A percentile compares a stretch with the other conserved stretches of the same genome.
These are phyloP conservation scores for Rachycentron canadum DNA, from an alignment of 2,797 vertebrate genomes.

Conservation along the genomic window DNA sequence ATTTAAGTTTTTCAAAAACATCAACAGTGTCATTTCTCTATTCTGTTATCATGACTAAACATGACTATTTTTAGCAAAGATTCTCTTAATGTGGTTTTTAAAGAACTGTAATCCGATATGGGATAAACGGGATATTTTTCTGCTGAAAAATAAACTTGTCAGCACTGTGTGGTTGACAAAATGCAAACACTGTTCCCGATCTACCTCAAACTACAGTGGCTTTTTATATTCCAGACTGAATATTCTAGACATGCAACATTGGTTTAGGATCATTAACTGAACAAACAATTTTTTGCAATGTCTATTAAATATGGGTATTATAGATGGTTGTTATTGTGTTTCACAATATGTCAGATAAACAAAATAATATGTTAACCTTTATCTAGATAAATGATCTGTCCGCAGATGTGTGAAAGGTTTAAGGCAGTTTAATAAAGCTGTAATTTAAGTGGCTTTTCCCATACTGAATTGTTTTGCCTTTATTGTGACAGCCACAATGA, in stretches of 20 bases:
- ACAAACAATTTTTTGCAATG: conserved; percentile 4
- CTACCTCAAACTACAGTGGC: neutral
- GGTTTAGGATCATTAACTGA: conserved; percentile 26
- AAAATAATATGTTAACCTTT: neutral
- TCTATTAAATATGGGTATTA: no score
- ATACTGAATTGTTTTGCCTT: no score
- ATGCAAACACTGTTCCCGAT: neutral
- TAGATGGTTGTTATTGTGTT: neutral
- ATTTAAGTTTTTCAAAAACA: neutral
- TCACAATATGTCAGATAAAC: neutral
- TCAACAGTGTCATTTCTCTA: no score
- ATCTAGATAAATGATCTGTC: neutral
- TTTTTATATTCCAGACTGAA: conserved; percentile 31
- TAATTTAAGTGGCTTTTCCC: no score
- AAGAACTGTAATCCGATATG: neutral
- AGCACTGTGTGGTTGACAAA: neutral
- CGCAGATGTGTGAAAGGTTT: neutral
- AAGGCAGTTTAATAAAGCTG: neutral
- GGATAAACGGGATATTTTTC: neutral
- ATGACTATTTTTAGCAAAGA: neutral
- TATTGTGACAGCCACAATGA: no score
- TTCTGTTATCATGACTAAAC: no score
- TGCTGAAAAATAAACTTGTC: neutral
- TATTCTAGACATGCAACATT: conserved; percentile 26
- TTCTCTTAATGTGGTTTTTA: neutral